phyloP scores from a whole-genome alignment of 2,797 vertebrate genomes.

The Cryptoprocta ferox region DNA sequence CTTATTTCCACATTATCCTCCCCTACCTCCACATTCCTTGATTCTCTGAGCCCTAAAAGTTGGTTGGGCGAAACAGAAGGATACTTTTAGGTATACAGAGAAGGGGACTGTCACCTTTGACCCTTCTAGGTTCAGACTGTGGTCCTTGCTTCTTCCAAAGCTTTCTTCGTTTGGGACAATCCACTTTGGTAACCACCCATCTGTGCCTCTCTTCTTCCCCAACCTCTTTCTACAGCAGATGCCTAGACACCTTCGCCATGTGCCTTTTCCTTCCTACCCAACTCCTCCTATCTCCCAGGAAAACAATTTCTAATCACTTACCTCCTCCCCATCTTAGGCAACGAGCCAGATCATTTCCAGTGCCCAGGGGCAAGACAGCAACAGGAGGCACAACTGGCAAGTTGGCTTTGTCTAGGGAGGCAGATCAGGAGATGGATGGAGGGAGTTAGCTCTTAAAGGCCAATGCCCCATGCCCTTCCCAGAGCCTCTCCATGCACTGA shows the following conservation, averaged over 20 bases:
- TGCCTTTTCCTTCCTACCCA: slow-evolving; percentile 83
- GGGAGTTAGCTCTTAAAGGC: background rate
- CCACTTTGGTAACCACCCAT: background rate
- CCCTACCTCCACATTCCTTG: background rate
- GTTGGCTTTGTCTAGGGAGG: slow-evolving; percentile 91
- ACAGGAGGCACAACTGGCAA: slow-evolving; percentile 90
- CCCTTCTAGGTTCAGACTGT: background rate
- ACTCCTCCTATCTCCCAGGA: background rate
- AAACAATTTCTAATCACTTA: slow-evolving; percentile 79
- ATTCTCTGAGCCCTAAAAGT: background rate
- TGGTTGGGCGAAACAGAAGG: background rate
- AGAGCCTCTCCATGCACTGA: slow-evolving; percentile 79
- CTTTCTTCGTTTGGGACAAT: background rate
- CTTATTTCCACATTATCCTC: background rate
- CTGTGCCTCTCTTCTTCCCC: background rate
- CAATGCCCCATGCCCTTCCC: background rate
- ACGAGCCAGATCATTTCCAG: slow-evolving; percentile 96
- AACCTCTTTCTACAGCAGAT: background rate
- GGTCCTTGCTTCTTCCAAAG: background rate
- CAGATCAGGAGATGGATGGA: slow-evolving; percentile 21
- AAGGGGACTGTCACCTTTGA: background rate
- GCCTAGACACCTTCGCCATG: slow-evolving; percentile 82
- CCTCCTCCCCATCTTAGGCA: slow-evolving; percentile 97
- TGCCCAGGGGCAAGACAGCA: slow-evolving; percentile 94
- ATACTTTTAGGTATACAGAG: background rate